phyloP scores from a whole-genome alignment of 1,140 invertebrate genomes.

The Radopholus similis region DNA sequence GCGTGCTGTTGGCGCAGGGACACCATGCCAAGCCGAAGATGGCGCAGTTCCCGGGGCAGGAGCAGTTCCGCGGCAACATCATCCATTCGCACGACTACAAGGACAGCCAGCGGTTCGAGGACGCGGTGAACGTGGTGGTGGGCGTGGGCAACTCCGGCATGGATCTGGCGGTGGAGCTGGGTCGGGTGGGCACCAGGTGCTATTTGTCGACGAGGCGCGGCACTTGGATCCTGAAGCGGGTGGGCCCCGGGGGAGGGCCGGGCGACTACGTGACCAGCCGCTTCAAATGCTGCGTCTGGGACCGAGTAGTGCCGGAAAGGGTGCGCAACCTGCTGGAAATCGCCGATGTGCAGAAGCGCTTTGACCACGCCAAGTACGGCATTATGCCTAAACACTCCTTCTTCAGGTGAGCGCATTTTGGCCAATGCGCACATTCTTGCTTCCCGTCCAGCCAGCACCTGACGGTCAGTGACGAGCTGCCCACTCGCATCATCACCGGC shows the following conservation, averaged over 20 bases:
- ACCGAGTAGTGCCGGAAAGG: not conserved
- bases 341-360: slow-evolving; percentile 48
- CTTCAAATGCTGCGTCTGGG: slow-evolving; percentile 2
- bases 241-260: slow-evolving; percentile 16
- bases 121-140: slow-evolving; percentile 14
- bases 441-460: slow-evolving; percentile 53
- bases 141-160: slow-evolving; percentile 66
- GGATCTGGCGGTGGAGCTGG: slow-evolving; percentile 65
- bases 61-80: slow-evolving; percentile 61
- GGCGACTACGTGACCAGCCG: slow-evolving; percentile 6
- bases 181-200: slow-evolving; percentile 61
- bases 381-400: slow-evolving; percentile 61
- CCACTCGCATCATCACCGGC: slow-evolving; percentile 61
- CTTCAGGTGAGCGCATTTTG: slow-evolving; percentile 4
- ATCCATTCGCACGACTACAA: slow-evolving; percentile 61
- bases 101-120: slow-evolving; percentile 52
- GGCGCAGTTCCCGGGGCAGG: slow-evolving; percentile 47
- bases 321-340: not conserved
- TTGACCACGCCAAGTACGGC: slow-evolving; percentile 63
- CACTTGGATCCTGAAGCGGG: slow-evolving; percentile 62
- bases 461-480: slow-evolving; percentile 61
- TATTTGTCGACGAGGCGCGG: slow-evolving; percentile 63
- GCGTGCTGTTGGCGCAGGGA: slow-evolving; percentile 47
- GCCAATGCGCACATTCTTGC: not conserved
- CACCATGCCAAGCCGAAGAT: slow-evolving; percentile 59